A percentile compares a stretch with the other conserved stretches of the same genome.
Conservation (phyloP, 2,888 invertebrate genomes). For the Acrobasis repandana region DNA sequence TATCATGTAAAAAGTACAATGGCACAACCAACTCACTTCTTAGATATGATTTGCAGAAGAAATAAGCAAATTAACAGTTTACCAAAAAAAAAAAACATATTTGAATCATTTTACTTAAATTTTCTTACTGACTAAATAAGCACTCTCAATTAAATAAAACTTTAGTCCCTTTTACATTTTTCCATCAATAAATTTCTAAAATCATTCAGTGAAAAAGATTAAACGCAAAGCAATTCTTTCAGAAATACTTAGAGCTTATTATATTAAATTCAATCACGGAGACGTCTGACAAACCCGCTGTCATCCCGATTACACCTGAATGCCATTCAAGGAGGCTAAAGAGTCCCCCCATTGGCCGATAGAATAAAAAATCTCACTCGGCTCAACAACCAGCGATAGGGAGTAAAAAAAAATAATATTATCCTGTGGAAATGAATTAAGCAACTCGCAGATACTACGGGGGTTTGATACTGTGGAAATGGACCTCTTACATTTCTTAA, state of each 20-base stretch:
- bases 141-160: too few relatives aligned
- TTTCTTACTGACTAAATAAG: too few relatives aligned
- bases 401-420: conserved; percentile 83
- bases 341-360: conserved; percentile 65
- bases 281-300: conserved; percentile 44
- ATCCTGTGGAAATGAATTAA: conserved; percentile 83
- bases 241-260: conserved; percentile 6
- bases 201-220: not conserved
- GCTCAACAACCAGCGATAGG: conserved; percentile 71
- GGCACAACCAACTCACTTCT: too few relatives aligned
- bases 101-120: too few relatives aligned
- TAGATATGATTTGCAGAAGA: too few relatives aligned
- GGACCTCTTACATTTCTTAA: conserved; percentile 45
- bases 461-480: conserved; percentile 45
- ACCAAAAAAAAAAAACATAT: too few relatives aligned
- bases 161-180: too few relatives aligned
- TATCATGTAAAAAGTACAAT: too few relatives aligned
- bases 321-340: conserved; percentile 60
- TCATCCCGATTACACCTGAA: conserved; percentile 70
- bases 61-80: too few relatives aligned
- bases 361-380: conserved; percentile 68
- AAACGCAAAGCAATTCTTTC: conserved; percentile 8
- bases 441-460: conserved; percentile 72
- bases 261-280: conserved; percentile 16
- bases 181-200: not conserved